These are phyloP conservation scores for Metallyticus violacea DNA, from an alignment of 2,888 invertebrate genomes.

Conservation along the genomic window DNA sequence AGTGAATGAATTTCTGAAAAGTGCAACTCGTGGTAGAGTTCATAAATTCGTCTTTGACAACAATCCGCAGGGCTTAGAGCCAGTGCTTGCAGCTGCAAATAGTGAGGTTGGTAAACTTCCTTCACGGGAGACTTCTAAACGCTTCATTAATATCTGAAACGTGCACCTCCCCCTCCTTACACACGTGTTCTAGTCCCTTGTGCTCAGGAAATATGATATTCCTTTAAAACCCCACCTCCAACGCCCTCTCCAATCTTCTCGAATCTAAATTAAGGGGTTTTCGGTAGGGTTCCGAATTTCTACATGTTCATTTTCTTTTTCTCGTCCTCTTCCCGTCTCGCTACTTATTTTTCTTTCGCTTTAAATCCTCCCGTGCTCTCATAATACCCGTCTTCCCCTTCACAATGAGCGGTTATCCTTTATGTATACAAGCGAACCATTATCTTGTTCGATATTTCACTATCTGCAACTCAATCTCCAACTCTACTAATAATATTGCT, in stretches of 20 bases:
- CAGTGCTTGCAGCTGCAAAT: too few species aligned
- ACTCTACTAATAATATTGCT: background rate
- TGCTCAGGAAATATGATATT: background rate
- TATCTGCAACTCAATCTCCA: background rate
- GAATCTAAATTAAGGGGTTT: slow-evolving; percentile 1
- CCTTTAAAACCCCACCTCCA: too few species aligned
- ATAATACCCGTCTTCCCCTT: background rate
- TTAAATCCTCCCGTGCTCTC: background rate
- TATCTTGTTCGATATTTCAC: background rate
- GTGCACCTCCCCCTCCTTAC: too few species aligned
- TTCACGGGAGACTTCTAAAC: too few species aligned
- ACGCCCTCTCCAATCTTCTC: background rate
- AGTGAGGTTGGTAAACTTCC: too few species aligned
- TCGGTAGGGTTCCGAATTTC: background rate
- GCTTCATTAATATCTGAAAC: background rate
- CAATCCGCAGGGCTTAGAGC: too few species aligned
- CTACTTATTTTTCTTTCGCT: background rate
- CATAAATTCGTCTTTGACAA: too few species aligned
- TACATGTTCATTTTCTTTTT: background rate
- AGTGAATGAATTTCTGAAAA: too few species aligned
- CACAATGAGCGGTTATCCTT: background rate
- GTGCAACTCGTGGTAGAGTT: too few species aligned
- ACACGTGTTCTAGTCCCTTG: too few species aligned
- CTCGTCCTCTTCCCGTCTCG: background rate
- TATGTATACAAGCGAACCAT: background rate